These are phyloP conservation scores for Datnioides undecimradiatus DNA, from an alignment of 2,113 vertebrate species.

Conservation along the genomic window DNA sequence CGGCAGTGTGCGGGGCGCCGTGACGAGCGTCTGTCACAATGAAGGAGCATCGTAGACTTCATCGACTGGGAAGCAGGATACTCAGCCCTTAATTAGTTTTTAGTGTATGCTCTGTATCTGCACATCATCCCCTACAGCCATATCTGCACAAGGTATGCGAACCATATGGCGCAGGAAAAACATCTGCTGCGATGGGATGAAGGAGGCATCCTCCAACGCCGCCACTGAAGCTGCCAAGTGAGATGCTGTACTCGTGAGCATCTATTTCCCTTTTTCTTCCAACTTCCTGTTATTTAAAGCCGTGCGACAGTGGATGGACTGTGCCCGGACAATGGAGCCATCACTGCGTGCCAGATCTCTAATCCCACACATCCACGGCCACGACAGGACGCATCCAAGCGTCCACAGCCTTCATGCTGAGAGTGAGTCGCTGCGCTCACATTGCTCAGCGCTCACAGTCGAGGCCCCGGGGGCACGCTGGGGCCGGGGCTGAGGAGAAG, in stretches of 20 bases:
- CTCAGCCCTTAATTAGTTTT: constrained; percentile 29
- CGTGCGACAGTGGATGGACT: constrained; percentile 25
- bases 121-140: constrained; percentile 34
- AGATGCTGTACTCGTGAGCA: constrained; percentile 43
- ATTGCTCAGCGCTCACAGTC: constrained; percentile 44
- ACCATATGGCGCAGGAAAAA: constrained; percentile 55
- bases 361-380: constrained; percentile 70
- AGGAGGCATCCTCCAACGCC: constrained; percentile 14
- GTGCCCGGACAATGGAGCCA: constrained; percentile 60
- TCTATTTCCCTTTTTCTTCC: neutral
- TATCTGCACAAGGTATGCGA: constrained; percentile 53
- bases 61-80: neutral
- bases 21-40: constrained; percentile 2
- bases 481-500: constrained; percentile 40
- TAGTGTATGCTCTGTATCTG: constrained; percentile 8
- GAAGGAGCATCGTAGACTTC: constrained; percentile 11
- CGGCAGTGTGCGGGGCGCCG: neutral
- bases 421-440: constrained; percentile 60
- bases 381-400: constrained; percentile 78
- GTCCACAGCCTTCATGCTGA: constrained; percentile 66
- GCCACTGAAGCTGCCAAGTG: constrained; percentile 30
- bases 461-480: constrained; percentile 46
- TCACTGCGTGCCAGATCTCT: constrained; percentile 67
- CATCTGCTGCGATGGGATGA: constrained; percentile 53
- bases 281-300: constrained; percentile 57